Evolutionary conservation across 2,888 invertebrate genomes (phyloP), one percentile per base, ranked within the genome.

Genomic region (Nymphalis polychloros): DNA sequence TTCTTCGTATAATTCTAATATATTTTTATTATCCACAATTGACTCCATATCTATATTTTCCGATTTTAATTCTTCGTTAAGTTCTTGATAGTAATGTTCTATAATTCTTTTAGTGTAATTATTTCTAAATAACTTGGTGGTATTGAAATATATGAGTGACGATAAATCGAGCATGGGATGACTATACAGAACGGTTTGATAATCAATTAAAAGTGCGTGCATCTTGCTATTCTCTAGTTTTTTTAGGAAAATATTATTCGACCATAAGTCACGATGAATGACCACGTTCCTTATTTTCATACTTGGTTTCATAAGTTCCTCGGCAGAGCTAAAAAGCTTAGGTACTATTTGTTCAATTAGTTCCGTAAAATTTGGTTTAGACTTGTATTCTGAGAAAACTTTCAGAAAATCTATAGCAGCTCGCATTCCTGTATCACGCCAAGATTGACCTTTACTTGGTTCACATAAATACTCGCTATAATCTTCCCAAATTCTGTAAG

Each of bases 141-240:
- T 90, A 75, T 94, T 94, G n/a, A 95, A 86, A 78, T 93, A 93
- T 48, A 95, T 78, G 16, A 93, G 75, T 2, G 93, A 90, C 17
- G 93, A 86, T 16, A 95, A 78, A 76, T 96, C 96, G 63, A 95
- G 86, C 76, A 94, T 93, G 0, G 96, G 95, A 0, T 95, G 94
- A 6, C 93, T 89, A 77, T 96, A 96, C 16, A 96, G 83, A 0
- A 94, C 90, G 59, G 96, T 88, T 81, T 96, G 96, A 77, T 93
- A 96, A 81, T 96, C 96, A 7, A 96, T 93, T 47, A 96, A 80
- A 41, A 94, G 78, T 50, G 94, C 93, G 2, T 93, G 85, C 2
- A 89, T 88, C 8, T 77, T 78, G 0, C 85, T 83, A 46, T 86
- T 76, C 19, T 82, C 71, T 4, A 78, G 67, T 53, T 78, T 80